phyloP scores from a whole-genome alignment of 2,888 invertebrate species.

The Kryphioiulus occultus region DNA sequence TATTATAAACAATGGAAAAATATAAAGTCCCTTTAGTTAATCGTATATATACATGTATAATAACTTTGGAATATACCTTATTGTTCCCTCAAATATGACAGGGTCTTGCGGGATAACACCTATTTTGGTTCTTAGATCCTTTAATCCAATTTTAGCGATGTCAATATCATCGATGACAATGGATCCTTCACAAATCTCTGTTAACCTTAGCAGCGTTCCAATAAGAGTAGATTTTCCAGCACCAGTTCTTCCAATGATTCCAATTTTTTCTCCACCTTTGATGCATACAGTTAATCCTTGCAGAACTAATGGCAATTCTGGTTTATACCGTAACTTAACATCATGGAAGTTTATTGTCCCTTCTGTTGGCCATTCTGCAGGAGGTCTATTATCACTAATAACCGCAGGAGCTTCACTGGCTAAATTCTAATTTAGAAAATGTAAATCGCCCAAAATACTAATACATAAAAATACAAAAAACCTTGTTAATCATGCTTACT shows the following conservation, averaged over 20 bases:
- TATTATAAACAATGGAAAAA: no score
- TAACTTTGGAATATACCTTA: constrained; percentile 68
- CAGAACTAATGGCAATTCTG: constrained; percentile 65
- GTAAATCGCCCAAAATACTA: no score
- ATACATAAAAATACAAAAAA: no score
- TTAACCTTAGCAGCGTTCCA: constrained; percentile 59
- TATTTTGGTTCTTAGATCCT: constrained; percentile 66
- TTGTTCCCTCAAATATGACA: constrained; percentile 69
- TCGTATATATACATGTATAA: no score
- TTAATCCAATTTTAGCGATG: constrained; percentile 64
- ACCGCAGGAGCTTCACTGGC: no score
- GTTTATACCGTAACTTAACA: constrained; percentile 66
- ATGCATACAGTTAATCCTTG: constrained; percentile 68
- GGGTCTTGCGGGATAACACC: constrained; percentile 72
- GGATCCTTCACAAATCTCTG: constrained; percentile 66
- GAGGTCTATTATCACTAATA: constrained; percentile 56
- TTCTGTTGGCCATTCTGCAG: constrained; percentile 66
- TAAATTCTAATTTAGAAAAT: no score
- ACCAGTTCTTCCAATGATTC: constrained; percentile 40
- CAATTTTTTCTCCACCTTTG: neutral
- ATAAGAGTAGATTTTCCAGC: constrained; percentile 46
- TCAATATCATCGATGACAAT: constrained; percentile 68
- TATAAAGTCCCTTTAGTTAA: no score
- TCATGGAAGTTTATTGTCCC: constrained; percentile 67
- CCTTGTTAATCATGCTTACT: no score